phyloP scores from a whole-genome alignment of 2,888 invertebrate species.

The Homarus gammarus region DNA sequence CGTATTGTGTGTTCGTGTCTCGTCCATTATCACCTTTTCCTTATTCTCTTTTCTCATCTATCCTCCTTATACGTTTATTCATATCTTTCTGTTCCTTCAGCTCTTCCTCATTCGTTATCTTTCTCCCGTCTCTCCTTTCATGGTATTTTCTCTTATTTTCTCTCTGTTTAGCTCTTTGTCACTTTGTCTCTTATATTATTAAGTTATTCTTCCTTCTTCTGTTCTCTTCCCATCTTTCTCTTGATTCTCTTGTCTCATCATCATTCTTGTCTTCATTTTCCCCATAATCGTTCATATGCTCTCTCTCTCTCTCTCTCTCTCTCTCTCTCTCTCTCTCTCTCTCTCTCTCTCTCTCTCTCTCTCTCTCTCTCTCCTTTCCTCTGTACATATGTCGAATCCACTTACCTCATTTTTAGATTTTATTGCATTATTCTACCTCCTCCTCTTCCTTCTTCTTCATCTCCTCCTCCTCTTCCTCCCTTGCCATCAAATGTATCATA shows the following conservation, averaged over 20 bases:
- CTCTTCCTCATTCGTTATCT: no score
- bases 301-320: not conserved
- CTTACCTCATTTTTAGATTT: slow-evolving; percentile 10
- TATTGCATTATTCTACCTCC: slow-evolving; percentile 11
- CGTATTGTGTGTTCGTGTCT: no score
- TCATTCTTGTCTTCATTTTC: no score
- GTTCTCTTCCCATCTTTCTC: not conserved
- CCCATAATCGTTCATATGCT: no score
- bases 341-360: not conserved
- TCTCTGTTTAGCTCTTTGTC: not conserved
- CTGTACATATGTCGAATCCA: slow-evolving; percentile 31
- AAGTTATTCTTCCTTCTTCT: not conserved
- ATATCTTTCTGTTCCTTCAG: no score
- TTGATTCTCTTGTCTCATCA: no score
- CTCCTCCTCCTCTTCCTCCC: slow-evolving; percentile 4
- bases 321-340: not conserved
- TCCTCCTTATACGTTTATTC: no score
- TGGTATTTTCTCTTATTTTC: no score
- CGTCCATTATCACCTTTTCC: no score
- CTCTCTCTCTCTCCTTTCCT: slow-evolving; percentile 10
- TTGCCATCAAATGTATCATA: slow-evolving; percentile 12
- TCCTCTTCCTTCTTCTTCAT: slow-evolving; percentile 10
- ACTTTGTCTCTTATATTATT: not conserved
- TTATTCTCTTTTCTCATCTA: no score
- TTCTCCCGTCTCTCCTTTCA: no score